Evolutionary conservation across 1,140 invertebrate species (phyloP).

Genomic region (Tetraneura akinire): DNA sequence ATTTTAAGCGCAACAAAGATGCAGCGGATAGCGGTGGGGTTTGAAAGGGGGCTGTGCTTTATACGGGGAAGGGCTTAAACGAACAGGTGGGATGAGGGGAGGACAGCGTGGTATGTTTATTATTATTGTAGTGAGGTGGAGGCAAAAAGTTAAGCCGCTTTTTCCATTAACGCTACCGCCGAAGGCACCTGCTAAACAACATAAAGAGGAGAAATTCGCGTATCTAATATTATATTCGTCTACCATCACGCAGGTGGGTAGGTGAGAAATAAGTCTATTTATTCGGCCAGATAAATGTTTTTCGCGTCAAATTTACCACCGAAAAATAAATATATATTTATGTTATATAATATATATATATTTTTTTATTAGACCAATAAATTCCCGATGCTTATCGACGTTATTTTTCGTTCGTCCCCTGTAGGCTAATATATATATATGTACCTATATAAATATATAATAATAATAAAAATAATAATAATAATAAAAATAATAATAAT

Average conservation of each 20-base stretch:
- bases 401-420: slow-evolving; percentile 16
- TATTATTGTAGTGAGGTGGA: slow-evolving; percentile 28
- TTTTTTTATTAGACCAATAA: slow-evolving; percentile 41
- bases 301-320: slow-evolving; percentile 6
- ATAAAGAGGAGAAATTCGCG: slow-evolving; percentile 16
- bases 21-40: not conserved
- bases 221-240: slow-evolving; percentile 34
- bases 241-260: not conserved
- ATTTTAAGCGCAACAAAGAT: slow-evolving; percentile 27
- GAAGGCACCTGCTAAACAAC: slow-evolving; percentile 40
- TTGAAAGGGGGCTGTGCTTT: not conserved
- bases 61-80: slow-evolving; percentile 39
- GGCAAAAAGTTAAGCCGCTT: slow-evolving; percentile 49
- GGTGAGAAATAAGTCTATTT: slow-evolving; percentile 31
- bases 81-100: not conserved
- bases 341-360: not conserved
- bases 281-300: slow-evolving; percentile 43
- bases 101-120: slow-evolving; percentile 35
- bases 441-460: too few relatives aligned
- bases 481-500: slow-evolving; percentile 45
- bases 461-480: slow-evolving; percentile 20
- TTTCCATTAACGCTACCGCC: slow-evolving; percentile 45
- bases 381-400: slow-evolving; percentile 18
- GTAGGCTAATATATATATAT: slow-evolving; percentile 3
- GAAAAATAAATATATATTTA: slow-evolving; percentile 33